Evolutionary conservation across 1,140 invertebrate species (phyloP), one percentile per base, ranked within the genome.

Genomic region (Cherax quadricarinatus): DNA sequence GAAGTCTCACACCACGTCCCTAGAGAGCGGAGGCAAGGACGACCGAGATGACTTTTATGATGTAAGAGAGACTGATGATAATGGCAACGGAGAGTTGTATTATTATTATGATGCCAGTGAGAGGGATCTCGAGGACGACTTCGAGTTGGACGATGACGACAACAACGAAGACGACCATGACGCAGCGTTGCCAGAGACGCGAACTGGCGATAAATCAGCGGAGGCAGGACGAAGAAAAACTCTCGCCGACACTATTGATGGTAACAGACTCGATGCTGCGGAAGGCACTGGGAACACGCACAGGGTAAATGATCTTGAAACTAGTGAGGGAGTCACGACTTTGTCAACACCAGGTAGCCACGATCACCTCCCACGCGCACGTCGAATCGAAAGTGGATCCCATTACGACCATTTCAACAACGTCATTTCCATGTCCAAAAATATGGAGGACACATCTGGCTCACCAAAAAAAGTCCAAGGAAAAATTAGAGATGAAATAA

Each of bases 91-190:
- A 9, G 83, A 85, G 57, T 85, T 85, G 48, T 60, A 85, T 48
- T 85, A 85, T 70, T 85, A 85, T n/a, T 85, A 85, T 21, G 83
- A 85, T n/a, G 83, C 60, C 10, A 70, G 60, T 66, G 60, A 85
- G 10, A 10, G 48, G 18, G 83, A 70, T 14, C 16, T 53, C 53
- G 57, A 60, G 53, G 82, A 84, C 16, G 57, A 70, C 30, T 41
- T 41, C 2, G 30, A 41, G 0, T 41, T 41, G 30, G 30, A 41
- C n/a, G 3, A 70, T 41, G 60, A 85, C 30, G 53, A 62, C 49
- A 10, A 9, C 9, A 60, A 10, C 66, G 21, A 70, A 7, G 60
- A 84, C n/a, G 49, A 66, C 30, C 12, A 48, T 3, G 41, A 6
- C 14, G 83, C 41, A 70, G 24, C 60, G 6, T 2, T 85, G 53